Conservation (phyloP, 2,113 vertebrate species). For the Ageneiosus marmoratus region DNA sequence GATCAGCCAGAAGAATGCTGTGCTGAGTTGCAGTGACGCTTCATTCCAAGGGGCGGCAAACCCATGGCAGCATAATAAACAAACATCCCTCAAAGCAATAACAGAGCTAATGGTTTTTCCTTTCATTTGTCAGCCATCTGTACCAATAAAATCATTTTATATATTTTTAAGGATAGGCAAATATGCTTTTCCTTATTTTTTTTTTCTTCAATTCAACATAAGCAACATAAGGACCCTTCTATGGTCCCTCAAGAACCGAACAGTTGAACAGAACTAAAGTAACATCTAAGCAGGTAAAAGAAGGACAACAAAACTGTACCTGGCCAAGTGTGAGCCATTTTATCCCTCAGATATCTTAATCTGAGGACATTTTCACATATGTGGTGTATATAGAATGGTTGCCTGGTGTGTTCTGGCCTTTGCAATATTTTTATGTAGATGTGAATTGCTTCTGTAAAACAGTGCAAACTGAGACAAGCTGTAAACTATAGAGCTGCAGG, state of each 20-base stretch:
- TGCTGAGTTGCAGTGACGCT: too few species aligned
- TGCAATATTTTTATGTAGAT: not conserved
- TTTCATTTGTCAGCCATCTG: too few species aligned
- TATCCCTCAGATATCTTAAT: not conserved
- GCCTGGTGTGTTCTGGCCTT: not conserved
- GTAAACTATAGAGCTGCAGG: not conserved
- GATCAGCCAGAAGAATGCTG: too few species aligned
- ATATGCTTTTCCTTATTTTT: not conserved
- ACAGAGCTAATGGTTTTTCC: too few species aligned
- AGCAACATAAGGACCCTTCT: not conserved
- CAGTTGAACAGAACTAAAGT: not conserved
- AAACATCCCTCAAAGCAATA: too few species aligned
- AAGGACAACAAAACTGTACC: constrained; percentile 46
- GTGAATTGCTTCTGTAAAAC: not conserved
- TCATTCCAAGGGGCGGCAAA: too few species aligned
- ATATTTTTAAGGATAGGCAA: not conserved
- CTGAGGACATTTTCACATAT: not conserved
- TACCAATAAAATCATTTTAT: not conserved
- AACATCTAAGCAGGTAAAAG: not conserved
- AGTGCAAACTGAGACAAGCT: not conserved
- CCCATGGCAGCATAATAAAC: too few species aligned
- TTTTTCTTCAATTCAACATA: not conserved
- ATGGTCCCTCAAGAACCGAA: not conserved
- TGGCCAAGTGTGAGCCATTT: not conserved
- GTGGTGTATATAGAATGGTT: too few species aligned